phyloP scores from a whole-genome alignment of 2,113 vertebrate species.

The Hiodon tergisus region DNA sequence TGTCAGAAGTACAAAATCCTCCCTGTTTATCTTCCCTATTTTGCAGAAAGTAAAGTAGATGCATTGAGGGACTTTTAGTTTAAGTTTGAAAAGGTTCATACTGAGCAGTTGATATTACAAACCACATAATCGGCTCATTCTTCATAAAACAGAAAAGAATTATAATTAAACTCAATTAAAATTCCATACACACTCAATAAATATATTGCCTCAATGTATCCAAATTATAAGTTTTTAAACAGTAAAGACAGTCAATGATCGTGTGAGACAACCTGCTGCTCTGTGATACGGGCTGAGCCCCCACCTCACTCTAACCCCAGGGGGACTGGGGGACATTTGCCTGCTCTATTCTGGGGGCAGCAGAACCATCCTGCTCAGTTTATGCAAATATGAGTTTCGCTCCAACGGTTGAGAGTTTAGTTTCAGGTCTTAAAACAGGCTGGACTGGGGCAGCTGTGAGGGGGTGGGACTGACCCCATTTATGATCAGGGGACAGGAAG shows the following conservation, averaged over 20 bases:
- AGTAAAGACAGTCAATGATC: background rate
- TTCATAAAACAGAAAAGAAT: background rate
- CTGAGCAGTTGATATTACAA: background rate
- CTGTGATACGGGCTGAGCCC: background rate
- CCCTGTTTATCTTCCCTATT: background rate
- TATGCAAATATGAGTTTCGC: no score
- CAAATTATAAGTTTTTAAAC: background rate
- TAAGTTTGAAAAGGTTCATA: background rate
- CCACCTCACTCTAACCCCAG: constrained; percentile 9
- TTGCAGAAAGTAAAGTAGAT: background rate
- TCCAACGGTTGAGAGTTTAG: no score
- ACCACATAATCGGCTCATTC: background rate
- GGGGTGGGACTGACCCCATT: no score
- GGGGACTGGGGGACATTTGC: no score
- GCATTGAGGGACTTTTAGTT: background rate
- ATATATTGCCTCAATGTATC: background rate
- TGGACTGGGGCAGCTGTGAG: no score
- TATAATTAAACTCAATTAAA: background rate
- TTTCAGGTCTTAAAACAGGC: no score
- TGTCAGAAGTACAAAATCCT: background rate
- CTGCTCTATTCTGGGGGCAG: no score
- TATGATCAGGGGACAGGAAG: no score
- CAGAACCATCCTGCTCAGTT: no score
- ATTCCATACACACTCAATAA: background rate
- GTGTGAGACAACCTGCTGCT: background rate